These are phyloP conservation scores for Echinometra lucunter DNA, from an alignment of 53 echinoderm and acorn worm species.

Conservation along the genomic window DNA sequence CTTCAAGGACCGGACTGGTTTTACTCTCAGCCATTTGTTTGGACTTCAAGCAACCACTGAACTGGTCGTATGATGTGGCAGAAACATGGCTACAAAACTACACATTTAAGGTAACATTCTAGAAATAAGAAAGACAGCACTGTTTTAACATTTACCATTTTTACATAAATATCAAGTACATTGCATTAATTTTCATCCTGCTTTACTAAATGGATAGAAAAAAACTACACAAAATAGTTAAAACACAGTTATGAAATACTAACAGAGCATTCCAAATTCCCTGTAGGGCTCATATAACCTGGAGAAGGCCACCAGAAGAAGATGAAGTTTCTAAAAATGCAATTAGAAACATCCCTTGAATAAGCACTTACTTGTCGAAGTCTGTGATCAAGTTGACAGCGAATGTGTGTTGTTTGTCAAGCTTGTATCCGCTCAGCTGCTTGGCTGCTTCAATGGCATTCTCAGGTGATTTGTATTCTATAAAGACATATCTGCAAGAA, in stretches of 20 bases:
- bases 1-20: conserved; percentile 62
- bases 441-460: conserved; percentile 92
- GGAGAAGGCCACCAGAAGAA: neutral
- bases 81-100: conserved; percentile 51
- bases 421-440: conserved; percentile 92
- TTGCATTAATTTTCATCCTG: too few species aligned
- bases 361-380: conserved; percentile 93
- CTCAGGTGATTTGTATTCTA: conserved; percentile 89
- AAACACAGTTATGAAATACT: too few species aligned
- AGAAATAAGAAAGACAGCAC: too few species aligned
- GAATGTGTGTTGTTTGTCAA: conserved; percentile 96
- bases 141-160: too few species aligned
- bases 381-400: conserved; percentile 94
- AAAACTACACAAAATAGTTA: too few species aligned
- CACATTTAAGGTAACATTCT: too few species aligned
- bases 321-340: neutral
- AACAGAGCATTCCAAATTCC: too few species aligned
- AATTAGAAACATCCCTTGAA: too few species aligned
- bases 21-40: conserved; percentile 68
- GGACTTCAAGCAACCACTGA: conserved; percentile 36
- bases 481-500: conserved; percentile 82
- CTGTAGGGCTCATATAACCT: too few species aligned
- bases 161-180: too few species aligned
- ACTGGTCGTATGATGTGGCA: conserved; percentile 60
- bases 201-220: too few species aligned